A percentile compares a stretch with the other conserved stretches of the same genome.
These are phyloP conservation scores for Xerus inauris DNA, from an alignment of 2,113 vertebrate genomes.

Conservation along the genomic window DNA sequence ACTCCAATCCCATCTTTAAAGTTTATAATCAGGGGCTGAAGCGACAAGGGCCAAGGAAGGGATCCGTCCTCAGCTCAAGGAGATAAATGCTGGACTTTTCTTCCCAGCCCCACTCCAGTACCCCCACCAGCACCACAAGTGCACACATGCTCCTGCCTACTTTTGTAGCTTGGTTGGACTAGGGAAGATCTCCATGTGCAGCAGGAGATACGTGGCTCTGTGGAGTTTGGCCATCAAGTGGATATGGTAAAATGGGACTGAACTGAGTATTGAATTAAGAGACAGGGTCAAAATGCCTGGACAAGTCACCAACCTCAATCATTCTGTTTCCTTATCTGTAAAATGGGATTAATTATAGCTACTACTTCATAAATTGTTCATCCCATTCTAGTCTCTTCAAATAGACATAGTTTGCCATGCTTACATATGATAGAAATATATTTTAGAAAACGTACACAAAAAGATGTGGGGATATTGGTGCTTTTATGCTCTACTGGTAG, in stretches of 20 bases:
- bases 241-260: background rate
- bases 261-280: background rate
- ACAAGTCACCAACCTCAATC: background rate
- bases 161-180: background rate
- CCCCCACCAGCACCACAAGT: background rate
- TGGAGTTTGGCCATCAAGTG: background rate
- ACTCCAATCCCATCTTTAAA: background rate
- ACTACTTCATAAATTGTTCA: background rate
- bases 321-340: background rate
- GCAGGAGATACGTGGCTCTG: background rate
- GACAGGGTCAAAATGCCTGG: background rate
- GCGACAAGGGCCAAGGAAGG: background rate
- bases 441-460: background rate
- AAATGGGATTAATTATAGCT: background rate
- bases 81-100: background rate
- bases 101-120: background rate
- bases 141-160: background rate
- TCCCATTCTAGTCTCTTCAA: background rate
- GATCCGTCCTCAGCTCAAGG: background rate
- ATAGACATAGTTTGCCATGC: background rate
- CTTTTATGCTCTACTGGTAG: background rate
- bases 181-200: background rate
- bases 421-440: background rate
- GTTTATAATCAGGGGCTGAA: conserved; percentile 16
- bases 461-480: background rate